phyloP scores from a whole-genome alignment of 2,797 vertebrate species.

The Dermochelys coriacea region DNA sequence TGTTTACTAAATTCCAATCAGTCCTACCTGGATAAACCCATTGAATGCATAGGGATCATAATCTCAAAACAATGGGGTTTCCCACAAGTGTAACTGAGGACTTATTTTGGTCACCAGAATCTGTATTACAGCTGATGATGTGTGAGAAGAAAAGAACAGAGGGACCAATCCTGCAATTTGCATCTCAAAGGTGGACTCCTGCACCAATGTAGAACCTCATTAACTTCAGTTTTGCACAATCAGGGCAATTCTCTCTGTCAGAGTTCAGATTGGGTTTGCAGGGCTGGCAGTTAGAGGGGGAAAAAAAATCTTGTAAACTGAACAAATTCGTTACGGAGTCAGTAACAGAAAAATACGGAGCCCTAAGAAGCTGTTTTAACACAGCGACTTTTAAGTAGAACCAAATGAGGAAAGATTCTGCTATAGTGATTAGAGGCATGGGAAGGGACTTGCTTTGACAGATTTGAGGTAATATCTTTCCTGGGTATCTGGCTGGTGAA shows the following conservation, averaged over 20 bases:
- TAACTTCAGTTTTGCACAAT: neutral
- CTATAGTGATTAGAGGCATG: neutral
- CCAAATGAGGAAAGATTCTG: neutral
- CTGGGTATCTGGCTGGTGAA: too few species aligned
- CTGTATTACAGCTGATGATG: neutral
- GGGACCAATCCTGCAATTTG: neutral
- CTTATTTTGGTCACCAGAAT: neutral
- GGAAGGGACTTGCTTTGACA: neutral
- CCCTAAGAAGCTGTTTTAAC: neutral
- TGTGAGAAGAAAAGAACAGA: neutral
- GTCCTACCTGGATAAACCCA: neutral
- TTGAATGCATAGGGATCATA: neutral
- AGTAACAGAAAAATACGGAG: neutral
- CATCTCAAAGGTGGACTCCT: neutral
- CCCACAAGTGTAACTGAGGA: neutral
- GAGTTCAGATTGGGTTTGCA: neutral
- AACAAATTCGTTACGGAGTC: neutral
- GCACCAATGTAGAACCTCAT: neutral
- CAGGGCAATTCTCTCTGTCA: neutral
- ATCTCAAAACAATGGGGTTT: neutral
- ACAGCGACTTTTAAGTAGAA: neutral
- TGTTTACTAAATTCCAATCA: neutral
- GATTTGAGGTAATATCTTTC: neutral
- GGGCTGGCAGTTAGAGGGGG: neutral
- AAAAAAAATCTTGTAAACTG: neutral